Conservation (phyloP, 2,888 invertebrate genomes). For the Pristionchus entomophagus region DNA sequence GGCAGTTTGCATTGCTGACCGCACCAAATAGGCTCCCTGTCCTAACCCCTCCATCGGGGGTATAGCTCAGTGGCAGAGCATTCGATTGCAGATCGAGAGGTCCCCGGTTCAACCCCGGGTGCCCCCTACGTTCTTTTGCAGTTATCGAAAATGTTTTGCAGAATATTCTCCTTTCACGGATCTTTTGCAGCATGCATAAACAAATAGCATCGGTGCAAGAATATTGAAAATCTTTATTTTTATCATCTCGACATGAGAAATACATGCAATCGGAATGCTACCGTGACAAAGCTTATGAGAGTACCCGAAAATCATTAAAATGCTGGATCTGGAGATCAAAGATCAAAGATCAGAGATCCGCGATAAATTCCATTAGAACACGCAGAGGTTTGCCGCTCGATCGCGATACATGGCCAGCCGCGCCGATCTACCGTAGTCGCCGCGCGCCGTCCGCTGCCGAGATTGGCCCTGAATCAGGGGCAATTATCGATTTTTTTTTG, state of each 20-base stretch:
- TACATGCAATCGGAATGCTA: neutral
- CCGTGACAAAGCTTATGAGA: neutral
- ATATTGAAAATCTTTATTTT: neutral
- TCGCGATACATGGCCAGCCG: slow-evolving; percentile 42
- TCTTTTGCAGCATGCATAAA: neutral
- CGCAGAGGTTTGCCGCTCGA: slow-evolving; percentile 17
- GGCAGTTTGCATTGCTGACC: neutral
- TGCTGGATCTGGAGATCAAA: too few species aligned
- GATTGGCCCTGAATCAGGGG: neutral
- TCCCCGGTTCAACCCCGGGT: slow-evolving; percentile 65
- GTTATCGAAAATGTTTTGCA: too few species aligned
- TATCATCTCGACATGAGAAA: neutral
- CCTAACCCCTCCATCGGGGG: slow-evolving; percentile 48
- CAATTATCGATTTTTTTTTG: neutral
- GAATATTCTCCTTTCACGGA: too few species aligned
- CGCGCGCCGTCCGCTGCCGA: neutral
- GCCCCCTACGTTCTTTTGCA: slow-evolving; percentile 53
- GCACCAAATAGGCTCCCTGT: neutral
- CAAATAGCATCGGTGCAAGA: too few species aligned
- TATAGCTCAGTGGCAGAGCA: slow-evolving; percentile 69
- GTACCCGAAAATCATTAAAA: neutral
- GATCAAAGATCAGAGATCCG: too few species aligned
- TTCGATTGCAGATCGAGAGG: slow-evolving; percentile 70
- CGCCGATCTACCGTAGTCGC: slow-evolving; percentile 37
- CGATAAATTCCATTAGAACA: neutral